A percentile compares a stretch with the other conserved stretches of the same genome.
These are phyloP conservation scores for Leptoclinus maculatus DNA, from an alignment of 2,797 vertebrate genomes.

Conservation along the genomic window DNA sequence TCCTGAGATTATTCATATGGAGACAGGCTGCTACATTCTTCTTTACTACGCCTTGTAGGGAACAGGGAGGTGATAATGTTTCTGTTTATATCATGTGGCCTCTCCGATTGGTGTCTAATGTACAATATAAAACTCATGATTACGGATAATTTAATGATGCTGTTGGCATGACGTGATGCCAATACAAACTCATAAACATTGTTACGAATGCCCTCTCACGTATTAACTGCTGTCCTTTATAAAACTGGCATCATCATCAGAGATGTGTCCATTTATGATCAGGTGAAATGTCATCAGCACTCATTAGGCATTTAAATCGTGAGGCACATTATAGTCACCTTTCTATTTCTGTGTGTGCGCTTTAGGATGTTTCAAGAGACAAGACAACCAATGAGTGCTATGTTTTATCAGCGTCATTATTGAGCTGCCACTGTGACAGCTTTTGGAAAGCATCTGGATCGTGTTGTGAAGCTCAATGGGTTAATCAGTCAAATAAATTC, in stretches of 20 bases:
- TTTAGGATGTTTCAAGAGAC: slow-evolving; percentile 19
- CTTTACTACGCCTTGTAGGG: background rate
- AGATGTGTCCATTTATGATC: slow-evolving; percentile 25
- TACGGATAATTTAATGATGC: slow-evolving; percentile 14
- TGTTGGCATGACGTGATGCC: slow-evolving; percentile 5
- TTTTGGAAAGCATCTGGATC: slow-evolving; percentile 45
- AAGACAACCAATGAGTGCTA: slow-evolving; percentile 19
- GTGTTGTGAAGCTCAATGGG: slow-evolving; percentile 46
- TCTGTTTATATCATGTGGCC: background rate
- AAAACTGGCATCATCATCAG: slow-evolving; percentile 18
- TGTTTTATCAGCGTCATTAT: slow-evolving; percentile 48
- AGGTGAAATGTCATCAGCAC: slow-evolving; percentile 35
- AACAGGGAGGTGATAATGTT: background rate
- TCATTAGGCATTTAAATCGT: slow-evolving; percentile 26
- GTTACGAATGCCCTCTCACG: slow-evolving; percentile 7
- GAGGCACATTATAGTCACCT: slow-evolving; percentile 21
- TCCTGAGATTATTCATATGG: background rate
- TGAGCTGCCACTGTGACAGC: slow-evolving; percentile 34
- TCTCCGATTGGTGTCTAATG: slow-evolving; percentile 6
- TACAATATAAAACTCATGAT: slow-evolving; percentile 12
- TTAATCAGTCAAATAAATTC: slow-evolving; percentile 59
- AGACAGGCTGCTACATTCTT: background rate
- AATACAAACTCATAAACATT: slow-evolving; percentile 15
- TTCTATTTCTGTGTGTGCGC: background rate
- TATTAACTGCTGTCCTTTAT: slow-evolving; percentile 31